phyloP scores from a whole-genome alignment of 2,888 invertebrate genomes.

The Ligdia adustata region DNA sequence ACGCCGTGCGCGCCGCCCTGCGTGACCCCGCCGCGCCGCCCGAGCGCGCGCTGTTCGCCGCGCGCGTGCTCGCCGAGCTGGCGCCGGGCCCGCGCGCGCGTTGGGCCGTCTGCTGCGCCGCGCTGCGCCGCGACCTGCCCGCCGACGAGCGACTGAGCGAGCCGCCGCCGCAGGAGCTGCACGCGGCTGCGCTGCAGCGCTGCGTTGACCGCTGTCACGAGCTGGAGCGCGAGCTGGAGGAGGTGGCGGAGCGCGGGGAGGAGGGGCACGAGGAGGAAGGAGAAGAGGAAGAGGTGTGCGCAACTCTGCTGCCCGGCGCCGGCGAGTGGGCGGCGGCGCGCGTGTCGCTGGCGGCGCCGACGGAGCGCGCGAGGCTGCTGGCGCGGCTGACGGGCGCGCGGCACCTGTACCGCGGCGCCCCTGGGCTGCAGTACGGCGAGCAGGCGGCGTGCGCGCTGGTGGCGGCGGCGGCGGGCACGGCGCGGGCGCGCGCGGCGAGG shows the following conservation, averaged over 20 bases:
- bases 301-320: slow-evolving; percentile 46
- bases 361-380: slow-evolving; percentile 30
- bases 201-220: slow-evolving; percentile 48
- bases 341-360: slow-evolving; percentile 37
- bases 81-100: slow-evolving; percentile 36
- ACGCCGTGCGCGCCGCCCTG: slow-evolving; percentile 38
- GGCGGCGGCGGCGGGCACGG: slow-evolving; percentile 36
- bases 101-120: slow-evolving; percentile 33
- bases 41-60: slow-evolving; percentile 46
- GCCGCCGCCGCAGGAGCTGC: slow-evolving; percentile 26
- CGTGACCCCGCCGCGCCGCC: slow-evolving; percentile 28
- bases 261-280: slow-evolving; percentile 12
- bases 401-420: not conserved
- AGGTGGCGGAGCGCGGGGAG: slow-evolving; percentile 25
- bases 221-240: slow-evolving; percentile 39
- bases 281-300: slow-evolving; percentile 22
- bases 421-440: slow-evolving; percentile 52
- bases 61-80: slow-evolving; percentile 43
- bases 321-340: slow-evolving; percentile 53
- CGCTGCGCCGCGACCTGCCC: slow-evolving; percentile 36
- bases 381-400: slow-evolving; percentile 25
- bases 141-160: slow-evolving; percentile 20
- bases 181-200: slow-evolving; percentile 36
- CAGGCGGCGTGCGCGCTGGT: slow-evolving; percentile 49
- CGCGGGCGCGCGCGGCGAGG: slow-evolving; percentile 39